phyloP scores from a whole-genome alignment of 2,797 vertebrate genomes.

The Mus minutoides region DNA sequence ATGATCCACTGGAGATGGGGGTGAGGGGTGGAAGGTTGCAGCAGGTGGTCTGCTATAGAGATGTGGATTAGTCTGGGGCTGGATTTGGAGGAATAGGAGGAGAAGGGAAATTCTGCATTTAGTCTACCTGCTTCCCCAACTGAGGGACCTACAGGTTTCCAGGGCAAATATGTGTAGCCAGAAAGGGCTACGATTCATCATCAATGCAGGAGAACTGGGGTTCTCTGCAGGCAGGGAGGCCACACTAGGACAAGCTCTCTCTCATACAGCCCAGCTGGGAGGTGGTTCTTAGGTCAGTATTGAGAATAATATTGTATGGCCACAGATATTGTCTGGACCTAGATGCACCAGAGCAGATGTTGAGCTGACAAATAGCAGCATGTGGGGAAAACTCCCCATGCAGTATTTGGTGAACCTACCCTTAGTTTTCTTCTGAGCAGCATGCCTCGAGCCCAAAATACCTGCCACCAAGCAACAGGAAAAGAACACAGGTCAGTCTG shows the following conservation, averaged over 20 bases:
- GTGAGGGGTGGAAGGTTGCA: not conserved
- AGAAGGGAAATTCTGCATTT: not conserved
- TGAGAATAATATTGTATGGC: not conserved
- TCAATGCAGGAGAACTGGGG: accelerated
- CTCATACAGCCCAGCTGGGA: not conserved
- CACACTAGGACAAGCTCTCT: not conserved
- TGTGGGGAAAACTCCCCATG: too few species aligned
- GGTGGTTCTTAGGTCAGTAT: not conserved
- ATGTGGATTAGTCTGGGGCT: not conserved
- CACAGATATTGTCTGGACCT: not conserved
- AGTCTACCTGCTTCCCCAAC: not conserved
- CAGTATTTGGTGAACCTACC: too few species aligned
- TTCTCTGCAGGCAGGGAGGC: not conserved
- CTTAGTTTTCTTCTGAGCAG: not conserved
- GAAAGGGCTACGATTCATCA: not conserved
- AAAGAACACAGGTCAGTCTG: not conserved
- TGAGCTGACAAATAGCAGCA: too few species aligned
- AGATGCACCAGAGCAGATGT: too few species aligned
- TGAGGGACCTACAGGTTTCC: not conserved
- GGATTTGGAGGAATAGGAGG: not conserved
- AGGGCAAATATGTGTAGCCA: not conserved
- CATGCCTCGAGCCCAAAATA: not conserved
- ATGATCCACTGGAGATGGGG: not conserved
- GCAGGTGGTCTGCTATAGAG: not conserved
- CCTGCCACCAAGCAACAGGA: not conserved